phyloP scores from a whole-genome alignment of 2,113 vertebrate species.

The Salvator merianae region DNA sequence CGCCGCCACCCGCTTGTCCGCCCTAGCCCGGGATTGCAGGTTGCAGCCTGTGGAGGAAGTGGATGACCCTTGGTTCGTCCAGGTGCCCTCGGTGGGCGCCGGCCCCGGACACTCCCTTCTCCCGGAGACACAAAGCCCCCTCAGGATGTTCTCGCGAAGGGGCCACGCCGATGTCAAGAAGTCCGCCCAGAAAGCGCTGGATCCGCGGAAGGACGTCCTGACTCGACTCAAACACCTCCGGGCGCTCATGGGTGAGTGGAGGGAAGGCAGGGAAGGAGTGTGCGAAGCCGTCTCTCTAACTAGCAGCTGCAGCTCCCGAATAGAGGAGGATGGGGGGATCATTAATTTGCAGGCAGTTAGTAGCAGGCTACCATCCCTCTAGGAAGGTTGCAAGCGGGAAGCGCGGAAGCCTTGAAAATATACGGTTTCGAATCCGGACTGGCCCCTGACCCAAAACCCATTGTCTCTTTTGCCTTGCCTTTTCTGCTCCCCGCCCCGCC shows the following conservation, averaged over 20 bases:
- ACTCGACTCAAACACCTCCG: slow-evolving; percentile 95
- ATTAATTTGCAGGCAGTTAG: background rate
- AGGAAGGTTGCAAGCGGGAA: no score
- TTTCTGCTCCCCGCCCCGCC: no score
- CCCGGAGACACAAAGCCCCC: slow-evolving; percentile 43
- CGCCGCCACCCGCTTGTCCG: no score
- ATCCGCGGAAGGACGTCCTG: slow-evolving; percentile 95
- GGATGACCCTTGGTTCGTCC: no score
- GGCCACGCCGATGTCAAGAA: slow-evolving; percentile 96
- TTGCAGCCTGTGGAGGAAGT: background rate
- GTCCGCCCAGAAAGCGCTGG: slow-evolving; percentile 99
- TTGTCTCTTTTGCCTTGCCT: no score
- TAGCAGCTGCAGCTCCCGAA: background rate
- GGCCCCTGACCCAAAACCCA: no score
- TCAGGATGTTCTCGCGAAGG: slow-evolving; percentile 94
- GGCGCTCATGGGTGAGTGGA: slow-evolving; percentile 88
- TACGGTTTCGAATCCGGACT: no score
- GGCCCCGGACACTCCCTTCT: background rate
- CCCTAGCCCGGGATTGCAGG: background rate
- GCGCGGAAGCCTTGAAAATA: no score
- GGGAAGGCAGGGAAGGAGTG: background rate
- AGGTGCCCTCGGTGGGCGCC: background rate
- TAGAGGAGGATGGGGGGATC: background rate
- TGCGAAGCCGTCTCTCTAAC: no score
- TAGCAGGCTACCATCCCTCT: no score